Evolutionary conservation across 2,113 vertebrate species (phyloP).

Genomic region (Cyphomyrus discorhynchus): DNA sequence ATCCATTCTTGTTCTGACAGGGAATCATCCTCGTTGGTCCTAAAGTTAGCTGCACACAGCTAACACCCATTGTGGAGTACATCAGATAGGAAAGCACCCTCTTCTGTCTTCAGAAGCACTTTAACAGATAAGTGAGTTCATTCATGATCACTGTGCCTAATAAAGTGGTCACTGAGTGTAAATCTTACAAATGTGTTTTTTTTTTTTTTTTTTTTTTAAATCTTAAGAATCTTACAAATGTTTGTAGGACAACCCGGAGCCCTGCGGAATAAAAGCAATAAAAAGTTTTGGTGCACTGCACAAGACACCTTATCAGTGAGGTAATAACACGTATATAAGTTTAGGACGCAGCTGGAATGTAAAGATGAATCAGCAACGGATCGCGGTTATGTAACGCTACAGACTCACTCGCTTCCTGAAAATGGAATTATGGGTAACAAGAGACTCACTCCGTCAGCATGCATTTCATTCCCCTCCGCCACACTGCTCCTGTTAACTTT

Average conservation of each 20-base stretch:
- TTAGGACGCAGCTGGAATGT: neutral
- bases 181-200: neutral
- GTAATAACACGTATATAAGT: slow-evolving; percentile 13
- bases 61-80: neutral
- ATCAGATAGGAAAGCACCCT: neutral
- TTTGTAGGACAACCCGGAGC: neutral
- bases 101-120: neutral
- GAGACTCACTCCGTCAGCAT: neutral
- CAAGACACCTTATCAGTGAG: neutral
- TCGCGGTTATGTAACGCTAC: neutral
- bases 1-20: neutral
- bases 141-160: neutral
- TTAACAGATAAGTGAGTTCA: neutral
- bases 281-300: neutral
- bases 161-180: neutral
- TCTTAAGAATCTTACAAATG: neutral
- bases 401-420: neutral
- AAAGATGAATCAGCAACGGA: neutral
- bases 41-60: neutral
- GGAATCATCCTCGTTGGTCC: neutral
- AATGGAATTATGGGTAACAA: neutral
- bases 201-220: neutral
- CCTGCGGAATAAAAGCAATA: neutral
- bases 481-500: neutral
- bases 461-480: neutral